Base-by-base conservation (phyloP, 2,888 invertebrate genomes). In the Cyclophora punctaria region DNA sequence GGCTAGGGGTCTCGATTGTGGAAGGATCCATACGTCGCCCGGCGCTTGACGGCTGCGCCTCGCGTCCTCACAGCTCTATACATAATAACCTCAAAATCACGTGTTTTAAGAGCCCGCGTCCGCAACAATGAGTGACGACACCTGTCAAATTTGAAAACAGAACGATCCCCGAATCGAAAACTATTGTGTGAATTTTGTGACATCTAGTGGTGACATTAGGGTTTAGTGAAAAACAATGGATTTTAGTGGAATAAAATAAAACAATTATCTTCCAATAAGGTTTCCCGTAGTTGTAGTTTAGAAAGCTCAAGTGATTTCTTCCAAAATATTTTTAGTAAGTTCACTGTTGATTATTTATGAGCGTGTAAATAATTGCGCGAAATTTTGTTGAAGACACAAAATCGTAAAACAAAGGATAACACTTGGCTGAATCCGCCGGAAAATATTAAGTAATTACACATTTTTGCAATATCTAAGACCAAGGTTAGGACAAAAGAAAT, bases 1-100 rank as follows among this genome's bases (percentile, higher is more conserved):
- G 56, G 80, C 68, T 78, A 80, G 81, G 83, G 83, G 78, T 78
- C 77, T 75, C 60, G 60, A 66, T 62, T 72, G 69, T 66, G 65
- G 67, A 68, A 77, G 71, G 69, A 66, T 71, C 20, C 85, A 87
- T 83, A 86, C 82, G 79, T 80, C 78, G 79, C 73, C 81, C 75
- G 81, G 87, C 89, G 87, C 85, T 83, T 69, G 86, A 70, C 75
- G 81, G 72, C 73, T 69, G 85, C 86, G 86, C 87, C 85, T 78
- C 83, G 85, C 81, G 78, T 37, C 37, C 62, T 63, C 73, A 68
- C 57, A 58, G 64, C 60, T 57, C 62, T 68, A 68, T 20, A 72
- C 69, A 47, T 44, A 47, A 46, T 56, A 60, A 58, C 75, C 71
- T 75, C 59, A 65, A 68, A 73, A 61, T 63, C 76, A 79, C 82